phyloP scores from a whole-genome alignment of 1,140 invertebrate species.

The Akabosia matsudoensis region DNA sequence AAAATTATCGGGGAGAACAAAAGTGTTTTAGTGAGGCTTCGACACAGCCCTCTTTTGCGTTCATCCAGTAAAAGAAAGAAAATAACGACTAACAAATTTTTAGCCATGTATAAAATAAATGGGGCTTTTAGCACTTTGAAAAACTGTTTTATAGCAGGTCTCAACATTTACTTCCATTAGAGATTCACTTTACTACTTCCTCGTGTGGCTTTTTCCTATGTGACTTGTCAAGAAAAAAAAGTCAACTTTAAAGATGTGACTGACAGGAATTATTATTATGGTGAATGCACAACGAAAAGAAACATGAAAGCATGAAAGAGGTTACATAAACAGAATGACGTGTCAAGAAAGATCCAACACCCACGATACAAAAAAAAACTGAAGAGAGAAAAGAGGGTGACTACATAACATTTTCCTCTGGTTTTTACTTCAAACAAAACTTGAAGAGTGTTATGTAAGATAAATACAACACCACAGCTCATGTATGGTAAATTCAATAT shows the following conservation, averaged over 20 bases:
- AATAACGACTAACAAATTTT: not conserved
- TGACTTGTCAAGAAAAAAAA: too few species aligned
- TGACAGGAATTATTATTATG: constrained; percentile 14
- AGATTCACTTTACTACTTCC: not conserved
- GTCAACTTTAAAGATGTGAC: too few species aligned
- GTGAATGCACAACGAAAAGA: not conserved
- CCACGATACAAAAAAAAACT: not conserved
- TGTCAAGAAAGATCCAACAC: not conserved
- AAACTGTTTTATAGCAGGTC: not conserved
- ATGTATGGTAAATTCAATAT: not conserved
- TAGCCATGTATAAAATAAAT: not conserved
- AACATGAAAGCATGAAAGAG: not conserved
- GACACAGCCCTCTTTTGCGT: not conserved
- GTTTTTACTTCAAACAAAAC: too few species aligned
- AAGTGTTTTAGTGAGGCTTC: too few species aligned
- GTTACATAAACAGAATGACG: constrained; percentile 17
- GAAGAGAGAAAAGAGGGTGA: too few species aligned
- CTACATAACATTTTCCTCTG: too few species aligned
- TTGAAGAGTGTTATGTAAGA: too few species aligned
- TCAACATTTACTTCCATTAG: not conserved
- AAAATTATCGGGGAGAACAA: not conserved
- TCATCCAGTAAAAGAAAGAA: not conserved
- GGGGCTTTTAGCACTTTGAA: not conserved
- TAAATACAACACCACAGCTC: too few species aligned
- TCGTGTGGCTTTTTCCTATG: not conserved